These are phyloP conservation scores for Microchirus variegatus DNA, from an alignment of 2,797 vertebrate genomes.

Conservation along the genomic window DNA sequence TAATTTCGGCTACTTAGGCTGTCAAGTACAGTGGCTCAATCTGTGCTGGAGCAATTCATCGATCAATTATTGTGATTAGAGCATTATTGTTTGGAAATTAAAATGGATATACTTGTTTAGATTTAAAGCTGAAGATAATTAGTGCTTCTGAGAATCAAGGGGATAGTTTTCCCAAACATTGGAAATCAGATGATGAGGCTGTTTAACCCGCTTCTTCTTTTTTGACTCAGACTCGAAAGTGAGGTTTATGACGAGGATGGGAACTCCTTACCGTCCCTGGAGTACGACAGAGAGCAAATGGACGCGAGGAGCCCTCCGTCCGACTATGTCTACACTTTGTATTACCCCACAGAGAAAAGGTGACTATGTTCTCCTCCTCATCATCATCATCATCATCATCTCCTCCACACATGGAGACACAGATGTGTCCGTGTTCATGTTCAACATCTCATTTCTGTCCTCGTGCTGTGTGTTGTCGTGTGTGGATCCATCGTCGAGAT, in stretches of 20 bases:
- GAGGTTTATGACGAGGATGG: constrained; percentile 91
- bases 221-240: constrained; percentile 81
- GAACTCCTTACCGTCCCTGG: constrained; percentile 87
- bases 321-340: constrained; percentile 86
- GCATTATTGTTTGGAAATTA: constrained; percentile 10
- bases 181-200: background rate
- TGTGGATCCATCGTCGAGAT: constrained; percentile 49
- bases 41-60: constrained; percentile 27
- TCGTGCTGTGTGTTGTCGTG: constrained; percentile 43
- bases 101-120: background rate
- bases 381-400: no score
- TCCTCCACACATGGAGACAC: background rate
- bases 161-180: background rate
- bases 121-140: background rate
- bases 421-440: constrained; percentile 21
- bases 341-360: constrained; percentile 89
- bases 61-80: constrained; percentile 20
- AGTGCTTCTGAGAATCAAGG: no score
- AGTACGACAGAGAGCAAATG: constrained; percentile 86
- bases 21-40: constrained; percentile 15
- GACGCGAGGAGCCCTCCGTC: constrained; percentile 85
- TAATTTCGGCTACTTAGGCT: constrained; percentile 30
- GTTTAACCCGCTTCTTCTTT: background rate
- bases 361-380: no score
- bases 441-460: constrained; percentile 71